A percentile compares a stretch with the other conserved stretches of the same genome.
Evolutionary conservation across 2,888 invertebrate species (phyloP).

Genomic region (Athalia rosae): DNA sequence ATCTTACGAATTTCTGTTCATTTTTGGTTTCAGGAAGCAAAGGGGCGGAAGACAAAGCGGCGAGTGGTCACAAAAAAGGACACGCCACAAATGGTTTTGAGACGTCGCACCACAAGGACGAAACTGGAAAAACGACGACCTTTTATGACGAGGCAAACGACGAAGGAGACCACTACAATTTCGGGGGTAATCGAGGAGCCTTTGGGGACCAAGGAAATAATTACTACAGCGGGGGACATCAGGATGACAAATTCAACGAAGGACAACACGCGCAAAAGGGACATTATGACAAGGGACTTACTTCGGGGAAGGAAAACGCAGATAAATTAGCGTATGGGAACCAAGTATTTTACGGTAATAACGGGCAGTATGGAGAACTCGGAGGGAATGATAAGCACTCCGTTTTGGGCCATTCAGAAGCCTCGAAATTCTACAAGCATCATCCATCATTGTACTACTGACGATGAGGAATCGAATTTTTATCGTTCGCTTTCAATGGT

Average conservation of each 20-base stretch:
- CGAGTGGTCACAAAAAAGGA: slow-evolving; percentile 79
- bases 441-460: slow-evolving; percentile 74
- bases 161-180: slow-evolving; percentile 78
- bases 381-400: slow-evolving; percentile 79
- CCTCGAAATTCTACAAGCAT: slow-evolving; percentile 76
- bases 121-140: slow-evolving; percentile 80
- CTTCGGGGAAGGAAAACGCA: slow-evolving; percentile 77
- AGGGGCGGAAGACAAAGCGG: slow-evolving; percentile 76
- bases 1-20: background rate
- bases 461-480: background rate
- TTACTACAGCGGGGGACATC: slow-evolving; percentile 78
- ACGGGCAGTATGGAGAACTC: slow-evolving; percentile 77
- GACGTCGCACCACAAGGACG: slow-evolving; percentile 80
- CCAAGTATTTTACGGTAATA: slow-evolving; percentile 77
- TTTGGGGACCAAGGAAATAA: slow-evolving; percentile 78
- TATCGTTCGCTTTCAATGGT: background rate
- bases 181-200: slow-evolving; percentile 77
- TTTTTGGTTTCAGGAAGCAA: slow-evolving; percentile 73
- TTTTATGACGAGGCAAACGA: slow-evolving; percentile 81
- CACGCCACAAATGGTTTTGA: slow-evolving; percentile 82
- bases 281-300: slow-evolving; percentile 77
- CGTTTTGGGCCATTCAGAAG: slow-evolving; percentile 79
- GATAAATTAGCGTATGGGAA: slow-evolving; percentile 79
- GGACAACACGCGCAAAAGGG: slow-evolving; percentile 78
- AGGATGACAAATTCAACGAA: slow-evolving; percentile 77